A percentile compares a stretch with the other conserved stretches of the same genome.
Conservation (phyloP, 1,140 invertebrate species). For the Cherax destructor region DNA sequence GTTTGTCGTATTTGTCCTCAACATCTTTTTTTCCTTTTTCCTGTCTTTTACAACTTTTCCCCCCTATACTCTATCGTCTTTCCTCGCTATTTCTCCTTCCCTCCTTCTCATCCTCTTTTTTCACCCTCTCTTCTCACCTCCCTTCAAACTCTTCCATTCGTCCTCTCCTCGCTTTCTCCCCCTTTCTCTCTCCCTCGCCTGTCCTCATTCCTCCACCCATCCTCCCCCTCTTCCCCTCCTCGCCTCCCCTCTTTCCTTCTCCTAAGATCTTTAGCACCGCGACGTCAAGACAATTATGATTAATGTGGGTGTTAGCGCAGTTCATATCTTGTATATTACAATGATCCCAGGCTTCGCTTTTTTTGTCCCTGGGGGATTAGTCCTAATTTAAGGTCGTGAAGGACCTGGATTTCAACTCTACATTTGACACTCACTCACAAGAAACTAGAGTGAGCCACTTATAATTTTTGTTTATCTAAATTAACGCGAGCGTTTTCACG, state of each 20-base stretch:
- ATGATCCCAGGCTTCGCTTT: slow-evolving; percentile 9
- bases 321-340: slow-evolving; percentile 28
- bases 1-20: no score
- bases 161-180: not conserved
- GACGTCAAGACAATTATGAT: not conserved
- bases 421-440: not conserved
- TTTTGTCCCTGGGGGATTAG: slow-evolving; percentile 3
- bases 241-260: not conserved
- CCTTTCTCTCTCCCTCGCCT: not conserved
- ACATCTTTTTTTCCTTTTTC: not conserved
- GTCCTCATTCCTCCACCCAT: not conserved
- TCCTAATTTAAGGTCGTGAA: slow-evolving; percentile 7
- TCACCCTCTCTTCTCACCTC: not conserved
- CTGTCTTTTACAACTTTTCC: not conserved
- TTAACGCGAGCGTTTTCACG: no score
- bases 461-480: not conserved
- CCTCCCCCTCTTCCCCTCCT: not conserved
- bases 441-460: not conserved
- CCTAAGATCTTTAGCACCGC: not conserved
- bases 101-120: not conserved
- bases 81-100: not conserved
- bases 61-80: not conserved
- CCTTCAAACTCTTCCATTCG: not conserved
- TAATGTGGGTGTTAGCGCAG: slow-evolving; percentile 11
- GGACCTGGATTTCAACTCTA: not conserved